Percentiles rank a stretch among this genome's conserved stretches.
phyloP scores from a whole-genome alignment of 2,113 vertebrate species.

The Corvus cornix region DNA sequence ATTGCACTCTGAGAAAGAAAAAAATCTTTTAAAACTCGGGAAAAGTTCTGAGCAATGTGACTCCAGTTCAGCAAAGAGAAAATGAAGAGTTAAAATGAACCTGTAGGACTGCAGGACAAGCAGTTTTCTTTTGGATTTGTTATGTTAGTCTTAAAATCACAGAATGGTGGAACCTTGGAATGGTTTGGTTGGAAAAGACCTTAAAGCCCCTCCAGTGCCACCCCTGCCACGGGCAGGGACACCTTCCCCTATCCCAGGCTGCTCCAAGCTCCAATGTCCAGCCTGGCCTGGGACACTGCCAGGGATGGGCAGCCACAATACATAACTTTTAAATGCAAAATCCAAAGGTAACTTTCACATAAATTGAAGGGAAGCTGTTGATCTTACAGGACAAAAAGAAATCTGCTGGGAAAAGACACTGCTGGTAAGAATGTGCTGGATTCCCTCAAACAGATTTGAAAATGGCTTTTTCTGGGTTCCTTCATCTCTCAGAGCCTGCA shows the following conservation, averaged over 20 bases:
- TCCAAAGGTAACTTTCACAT: not conserved
- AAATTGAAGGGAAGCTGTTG: not conserved
- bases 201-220: accelerated
- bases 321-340: not conserved
- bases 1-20: not conserved
- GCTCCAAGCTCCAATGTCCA: not conserved
- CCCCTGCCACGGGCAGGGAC: not conserved
- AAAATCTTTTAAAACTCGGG: not conserved
- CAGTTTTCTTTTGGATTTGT: not conserved
- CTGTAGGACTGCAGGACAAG: not conserved
- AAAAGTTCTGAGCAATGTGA: not conserved
- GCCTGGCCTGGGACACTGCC: accelerated
- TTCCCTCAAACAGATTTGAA: not conserved
- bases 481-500: not conserved
- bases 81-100: not conserved
- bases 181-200: not conserved
- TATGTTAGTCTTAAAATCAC: not conserved
- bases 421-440: not conserved
- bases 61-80: not conserved
- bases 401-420: not conserved
- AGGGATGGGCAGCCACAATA: not conserved
- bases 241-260: not conserved
- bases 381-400: not conserved
- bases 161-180: not conserved
- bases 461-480: not conserved